Evolutionary conservation across 2,888 invertebrate species (phyloP).

Genomic region (Steinernema hermaphroditum): DNA sequence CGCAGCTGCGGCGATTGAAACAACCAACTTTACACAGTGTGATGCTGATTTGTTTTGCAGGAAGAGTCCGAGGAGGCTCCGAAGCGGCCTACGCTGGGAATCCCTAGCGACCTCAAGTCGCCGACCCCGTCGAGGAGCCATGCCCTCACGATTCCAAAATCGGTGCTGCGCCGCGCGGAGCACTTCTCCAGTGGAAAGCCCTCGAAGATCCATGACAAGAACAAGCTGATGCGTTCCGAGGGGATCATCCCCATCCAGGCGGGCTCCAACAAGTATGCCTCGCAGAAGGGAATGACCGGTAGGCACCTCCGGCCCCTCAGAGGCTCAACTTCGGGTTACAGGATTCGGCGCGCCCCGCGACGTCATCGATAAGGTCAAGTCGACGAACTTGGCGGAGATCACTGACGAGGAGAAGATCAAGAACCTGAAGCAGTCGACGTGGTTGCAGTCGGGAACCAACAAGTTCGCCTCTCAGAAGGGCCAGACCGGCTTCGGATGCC

Average conservation of each 20-base stretch:
- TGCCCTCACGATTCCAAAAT: constrained; percentile 41
- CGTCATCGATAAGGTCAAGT: constrained; percentile 65
- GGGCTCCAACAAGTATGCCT: constrained; percentile 66
- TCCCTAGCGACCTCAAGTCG: too few relatives aligned
- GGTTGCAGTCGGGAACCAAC: constrained; percentile 67
- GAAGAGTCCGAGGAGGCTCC: constrained; percentile 45
- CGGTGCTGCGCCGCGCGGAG: constrained; percentile 52
- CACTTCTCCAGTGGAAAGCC: constrained; percentile 64
- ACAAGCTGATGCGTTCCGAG: constrained; percentile 61
- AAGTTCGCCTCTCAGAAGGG: constrained; percentile 67
- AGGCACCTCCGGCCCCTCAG: too few relatives aligned
- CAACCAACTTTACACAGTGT: background rate
- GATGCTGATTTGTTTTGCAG: constrained; percentile 29
- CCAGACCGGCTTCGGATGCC: constrained; percentile 59
- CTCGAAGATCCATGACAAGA: constrained; percentile 61
- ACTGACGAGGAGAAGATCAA: constrained; percentile 65
- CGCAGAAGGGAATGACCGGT: constrained; percentile 66
- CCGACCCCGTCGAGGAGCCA: constrained; percentile 53
- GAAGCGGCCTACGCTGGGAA: constrained; percentile 46
- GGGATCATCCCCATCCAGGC: constrained; percentile 66
- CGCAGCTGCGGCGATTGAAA: background rate
- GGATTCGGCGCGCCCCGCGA: constrained; percentile 66
- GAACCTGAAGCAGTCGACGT: constrained; percentile 58
- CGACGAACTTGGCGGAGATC: constrained; percentile 62
- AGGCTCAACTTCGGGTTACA: constrained; percentile 36